Conservation (phyloP, 2,888 invertebrate species). For the Drymonia ruficornis region DNA sequence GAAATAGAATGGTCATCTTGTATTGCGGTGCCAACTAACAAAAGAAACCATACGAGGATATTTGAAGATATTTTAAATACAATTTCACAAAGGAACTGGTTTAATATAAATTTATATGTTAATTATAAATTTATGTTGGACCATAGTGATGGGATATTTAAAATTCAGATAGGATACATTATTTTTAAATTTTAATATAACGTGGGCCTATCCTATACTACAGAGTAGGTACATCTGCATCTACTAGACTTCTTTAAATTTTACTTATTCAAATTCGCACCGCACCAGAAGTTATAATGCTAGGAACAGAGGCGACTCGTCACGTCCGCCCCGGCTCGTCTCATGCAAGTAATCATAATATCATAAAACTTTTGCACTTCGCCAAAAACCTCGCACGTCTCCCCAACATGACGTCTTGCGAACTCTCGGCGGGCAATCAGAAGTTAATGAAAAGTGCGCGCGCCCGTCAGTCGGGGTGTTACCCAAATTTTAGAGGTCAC, state of each 20-base stretch:
- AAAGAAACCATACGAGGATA: too few species aligned
- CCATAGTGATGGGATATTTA: too few species aligned
- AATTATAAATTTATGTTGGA: too few species aligned
- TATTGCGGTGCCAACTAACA: too few species aligned
- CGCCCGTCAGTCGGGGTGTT: slow-evolving; percentile 62
- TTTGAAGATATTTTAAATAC: too few species aligned
- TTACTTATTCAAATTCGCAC: slow-evolving; percentile 34
- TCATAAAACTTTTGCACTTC: slow-evolving; percentile 83
- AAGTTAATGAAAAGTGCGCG: slow-evolving; percentile 83
- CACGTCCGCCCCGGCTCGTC: slow-evolving; percentile 61
- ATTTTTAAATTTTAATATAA: too few species aligned
- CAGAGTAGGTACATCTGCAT: too few species aligned
- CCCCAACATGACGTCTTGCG: slow-evolving; percentile 64
- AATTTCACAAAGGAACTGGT: too few species aligned
- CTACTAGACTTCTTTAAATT: too few species aligned
- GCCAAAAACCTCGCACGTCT: slow-evolving; percentile 71
- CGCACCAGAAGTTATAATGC: slow-evolving; percentile 36
- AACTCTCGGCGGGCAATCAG: slow-evolving; percentile 77
- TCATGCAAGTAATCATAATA: slow-evolving; percentile 81
- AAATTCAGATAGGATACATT: too few species aligned
- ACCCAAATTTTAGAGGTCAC: slow-evolving; percentile 82
- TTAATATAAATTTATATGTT: too few species aligned
- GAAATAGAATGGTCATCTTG: slow-evolving; percentile 14
- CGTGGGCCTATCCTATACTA: too few species aligned
- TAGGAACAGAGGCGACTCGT: slow-evolving; percentile 40